Conservation (phyloP, 2,113 vertebrate genomes). For the Percopsis transmontana region DNA sequence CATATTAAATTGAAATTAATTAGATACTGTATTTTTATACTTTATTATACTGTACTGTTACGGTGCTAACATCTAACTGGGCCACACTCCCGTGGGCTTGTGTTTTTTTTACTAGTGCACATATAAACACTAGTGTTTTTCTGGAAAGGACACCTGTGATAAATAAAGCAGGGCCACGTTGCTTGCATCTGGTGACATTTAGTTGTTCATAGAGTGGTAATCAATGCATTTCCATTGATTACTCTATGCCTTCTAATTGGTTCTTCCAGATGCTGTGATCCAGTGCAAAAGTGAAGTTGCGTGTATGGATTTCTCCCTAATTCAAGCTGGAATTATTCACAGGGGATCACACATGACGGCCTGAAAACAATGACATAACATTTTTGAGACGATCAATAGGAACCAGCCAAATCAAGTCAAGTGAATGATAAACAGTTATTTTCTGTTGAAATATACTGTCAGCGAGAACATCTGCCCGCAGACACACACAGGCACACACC, state of each 20-base stretch:
- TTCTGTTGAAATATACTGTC: constrained; percentile 47
- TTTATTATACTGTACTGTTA: constrained; percentile 6
- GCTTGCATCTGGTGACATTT: constrained; percentile 71
- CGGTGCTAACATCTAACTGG: not conserved
- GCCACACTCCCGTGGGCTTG: constrained; percentile 5
- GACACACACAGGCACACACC: constrained; percentile 12
- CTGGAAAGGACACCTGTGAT: constrained; percentile 42
- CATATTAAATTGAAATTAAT: not conserved
- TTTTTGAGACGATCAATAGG: constrained; percentile 74
- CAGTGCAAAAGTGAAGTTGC: constrained; percentile 60
- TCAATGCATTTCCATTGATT: constrained; percentile 60
- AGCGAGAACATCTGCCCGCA: constrained; percentile 26
- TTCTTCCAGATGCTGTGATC: constrained; percentile 69
- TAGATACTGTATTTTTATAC: constrained; percentile 9
- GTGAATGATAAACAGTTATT: constrained; percentile 68
- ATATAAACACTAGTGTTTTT: constrained; percentile 40
- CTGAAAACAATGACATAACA: constrained; percentile 77
- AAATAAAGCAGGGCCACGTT: constrained; percentile 51
- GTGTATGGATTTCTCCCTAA: constrained; percentile 74
- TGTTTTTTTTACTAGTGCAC: constrained; percentile 20
- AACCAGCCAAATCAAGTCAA: constrained; percentile 70
- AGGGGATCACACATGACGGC: constrained; percentile 67
- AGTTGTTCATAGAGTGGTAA: constrained; percentile 19
- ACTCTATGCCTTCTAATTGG: constrained; percentile 72
- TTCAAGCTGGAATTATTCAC: constrained; percentile 75